phyloP scores from a whole-genome alignment of 2,888 invertebrate species.

The Parnassius smintheus region DNA sequence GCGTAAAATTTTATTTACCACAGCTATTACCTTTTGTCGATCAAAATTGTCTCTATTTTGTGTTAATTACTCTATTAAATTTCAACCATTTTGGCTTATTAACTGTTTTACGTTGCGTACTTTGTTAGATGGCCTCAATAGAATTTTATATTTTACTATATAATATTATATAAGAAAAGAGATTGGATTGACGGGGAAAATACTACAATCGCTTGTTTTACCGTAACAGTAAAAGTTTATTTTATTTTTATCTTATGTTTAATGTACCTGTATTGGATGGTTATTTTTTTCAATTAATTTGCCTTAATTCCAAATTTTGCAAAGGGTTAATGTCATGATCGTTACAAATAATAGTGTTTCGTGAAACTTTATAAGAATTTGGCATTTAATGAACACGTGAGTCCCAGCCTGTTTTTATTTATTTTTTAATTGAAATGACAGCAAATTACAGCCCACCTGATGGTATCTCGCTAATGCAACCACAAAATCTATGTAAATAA shows the following conservation, averaged over 20 bases:
- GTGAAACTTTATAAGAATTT: not conserved
- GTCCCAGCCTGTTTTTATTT: too few species aligned
- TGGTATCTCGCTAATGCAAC: too few species aligned
- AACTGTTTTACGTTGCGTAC: constrained; percentile 6
- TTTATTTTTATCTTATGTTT: not conserved
- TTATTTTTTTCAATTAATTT: constrained; percentile 5
- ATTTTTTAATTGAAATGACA: too few species aligned
- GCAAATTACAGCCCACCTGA: too few species aligned
- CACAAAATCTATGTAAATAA: too few species aligned
- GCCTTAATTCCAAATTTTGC: not conserved
- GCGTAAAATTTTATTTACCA: constrained; percentile 13
- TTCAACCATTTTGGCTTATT: constrained; percentile 12
- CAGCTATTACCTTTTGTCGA: not conserved
- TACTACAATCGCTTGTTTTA: constrained; percentile 6
- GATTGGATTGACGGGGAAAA: not conserved
- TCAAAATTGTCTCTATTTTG: constrained; percentile 9
- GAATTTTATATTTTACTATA: constrained; percentile 1
- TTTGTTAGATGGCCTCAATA: constrained; percentile 9
- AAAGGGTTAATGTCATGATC: not conserved
- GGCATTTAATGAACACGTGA: too few species aligned
- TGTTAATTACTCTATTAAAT: constrained; percentile 19
- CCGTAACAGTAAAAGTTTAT: constrained; percentile 2
- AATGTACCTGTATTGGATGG: not conserved
- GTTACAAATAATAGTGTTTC: not conserved
- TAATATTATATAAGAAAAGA: not conserved